Evolutionary conservation across 2,113 vertebrate genomes (phyloP), one percentile per base, ranked within the genome.

Genomic region (Rhinopomastus cyanomelas): DNA sequence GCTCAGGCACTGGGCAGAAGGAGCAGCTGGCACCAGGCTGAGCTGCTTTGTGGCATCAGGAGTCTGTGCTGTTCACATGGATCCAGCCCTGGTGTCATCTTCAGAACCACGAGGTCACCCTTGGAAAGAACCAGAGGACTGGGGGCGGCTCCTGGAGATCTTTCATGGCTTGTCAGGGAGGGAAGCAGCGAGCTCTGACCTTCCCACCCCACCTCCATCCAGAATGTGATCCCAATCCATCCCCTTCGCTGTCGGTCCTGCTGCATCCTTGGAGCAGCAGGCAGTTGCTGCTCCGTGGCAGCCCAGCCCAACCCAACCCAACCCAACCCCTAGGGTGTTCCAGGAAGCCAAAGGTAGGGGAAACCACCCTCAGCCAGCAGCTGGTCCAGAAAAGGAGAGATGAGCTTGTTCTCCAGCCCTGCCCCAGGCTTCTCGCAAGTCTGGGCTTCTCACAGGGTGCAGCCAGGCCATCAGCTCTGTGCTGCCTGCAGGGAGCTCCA

Each of bases 91-190:
- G 3, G 12, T 7, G 5, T 51, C 7, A 56, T 81, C 59, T 21
- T 1, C 2, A 30, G 10, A 36, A 13, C 42, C 3, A 4, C 20
- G 0, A 6, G 57, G 56, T 56, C 18, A 1, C 4, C 2, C 30
- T 4, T 4, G 42, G 42, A n/a, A 25, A 34, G 66, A 25, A 2
- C 34, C 27, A 2, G 1, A 0, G 18, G 20, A 32, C 16, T 34
- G 34, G 59, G 55, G 49, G 30, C 37, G 21, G 64, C 22, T 51
- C 37, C 39, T 11, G 48, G 67, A 39, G 52, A 2, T 44, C 5
- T 27, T 30, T 10, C 2, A 0, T 6, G 25, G 10, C 39, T 32
- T 1, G 62, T 67, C n/a, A 34, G 66, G 32, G 62, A 42, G 49
- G 29, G 56, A 13, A 46, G 36, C 7, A 12, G 17, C 0, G 5